These are phyloP conservation scores for Hecatera dysodea DNA, from an alignment of 2,888 invertebrate species.

Conservation along the genomic window DNA sequence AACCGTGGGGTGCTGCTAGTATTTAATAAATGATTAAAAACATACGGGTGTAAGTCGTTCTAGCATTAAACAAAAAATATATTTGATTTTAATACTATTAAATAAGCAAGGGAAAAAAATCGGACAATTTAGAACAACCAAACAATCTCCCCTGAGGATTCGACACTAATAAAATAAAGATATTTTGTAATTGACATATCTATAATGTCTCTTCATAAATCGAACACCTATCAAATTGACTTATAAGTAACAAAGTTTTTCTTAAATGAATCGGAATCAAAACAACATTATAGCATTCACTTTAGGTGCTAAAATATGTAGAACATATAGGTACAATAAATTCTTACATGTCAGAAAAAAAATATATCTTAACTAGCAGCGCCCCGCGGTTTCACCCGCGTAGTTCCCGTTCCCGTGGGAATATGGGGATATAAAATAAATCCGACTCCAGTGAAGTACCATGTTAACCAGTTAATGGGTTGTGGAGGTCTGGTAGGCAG, in stretches of 20 bases:
- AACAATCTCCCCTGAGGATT: not conserved
- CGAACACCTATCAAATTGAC: no score
- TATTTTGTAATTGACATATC: not conserved
- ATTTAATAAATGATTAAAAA: no score
- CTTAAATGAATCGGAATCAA: constrained; percentile 31
- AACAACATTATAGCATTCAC: constrained; percentile 36
- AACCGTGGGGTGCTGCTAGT: no score
- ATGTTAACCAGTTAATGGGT: no score
- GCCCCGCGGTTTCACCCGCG: no score
- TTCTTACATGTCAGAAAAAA: not conserved
- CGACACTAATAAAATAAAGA: constrained; percentile 6
- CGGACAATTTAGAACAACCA: not conserved
- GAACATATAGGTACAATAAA: not conserved
- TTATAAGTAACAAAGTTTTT: constrained; percentile 13
- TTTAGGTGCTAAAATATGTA: constrained; percentile 4
- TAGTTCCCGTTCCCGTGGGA: no score
- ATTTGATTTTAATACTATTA: not conserved
- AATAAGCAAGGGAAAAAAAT: not conserved
- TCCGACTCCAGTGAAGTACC: no score
- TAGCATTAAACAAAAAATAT: not conserved
- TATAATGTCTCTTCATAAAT: not conserved
- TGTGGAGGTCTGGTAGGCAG: no score
- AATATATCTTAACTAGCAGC: no score
- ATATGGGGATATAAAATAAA: no score
- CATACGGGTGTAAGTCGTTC: no score